Evolutionary conservation across 2,797 vertebrate species (phyloP).

Genomic region (Pachyuromys duprasi): DNA sequence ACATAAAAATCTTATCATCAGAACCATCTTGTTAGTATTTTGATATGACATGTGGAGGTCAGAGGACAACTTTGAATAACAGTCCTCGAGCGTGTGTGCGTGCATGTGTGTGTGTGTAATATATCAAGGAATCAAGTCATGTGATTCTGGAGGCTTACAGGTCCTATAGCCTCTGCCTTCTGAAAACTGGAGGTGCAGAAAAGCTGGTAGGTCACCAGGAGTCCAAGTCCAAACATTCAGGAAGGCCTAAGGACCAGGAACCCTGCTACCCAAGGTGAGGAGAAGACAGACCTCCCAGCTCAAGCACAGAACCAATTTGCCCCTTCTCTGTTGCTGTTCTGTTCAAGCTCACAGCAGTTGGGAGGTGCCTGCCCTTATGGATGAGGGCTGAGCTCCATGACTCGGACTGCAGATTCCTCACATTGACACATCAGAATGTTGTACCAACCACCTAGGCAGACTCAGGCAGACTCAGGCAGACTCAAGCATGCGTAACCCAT

Average conservation of each 20-base stretch:
- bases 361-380: neutral
- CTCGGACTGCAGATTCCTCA: neutral
- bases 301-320: neutral
- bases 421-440: neutral
- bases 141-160: neutral
- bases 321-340: neutral
- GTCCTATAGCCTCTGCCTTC: neutral
- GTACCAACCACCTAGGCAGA: neutral
- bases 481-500: neutral
- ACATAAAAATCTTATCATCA: neutral
- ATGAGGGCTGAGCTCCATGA: neutral
- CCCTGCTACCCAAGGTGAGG: neutral
- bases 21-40: neutral
- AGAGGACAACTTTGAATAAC: neutral
- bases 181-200: neutral
- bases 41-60: neutral
- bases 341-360: neutral
- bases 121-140: neutral
- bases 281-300: too few species aligned
- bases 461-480: neutral
- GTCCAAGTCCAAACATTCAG: neutral
- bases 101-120: neutral
- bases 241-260: neutral
- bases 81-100: neutral
- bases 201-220: neutral